Evolutionary conservation across 2,888 invertebrate genomes (phyloP).

Genomic region (Rhamphomyia laevipes): DNA sequence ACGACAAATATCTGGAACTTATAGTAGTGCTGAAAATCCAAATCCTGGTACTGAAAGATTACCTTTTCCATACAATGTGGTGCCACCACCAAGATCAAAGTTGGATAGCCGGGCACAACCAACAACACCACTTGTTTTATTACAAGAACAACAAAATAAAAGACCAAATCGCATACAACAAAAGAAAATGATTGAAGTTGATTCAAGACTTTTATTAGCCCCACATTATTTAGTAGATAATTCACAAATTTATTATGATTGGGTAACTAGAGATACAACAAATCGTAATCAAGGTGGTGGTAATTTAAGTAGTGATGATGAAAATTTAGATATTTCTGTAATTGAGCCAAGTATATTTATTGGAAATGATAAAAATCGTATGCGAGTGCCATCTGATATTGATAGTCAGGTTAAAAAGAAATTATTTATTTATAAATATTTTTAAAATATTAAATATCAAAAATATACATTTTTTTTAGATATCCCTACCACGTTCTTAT

Average conservation of each 20-base stretch:
- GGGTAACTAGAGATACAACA: slow-evolving; percentile 35
- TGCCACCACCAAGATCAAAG: slow-evolving; percentile 48
- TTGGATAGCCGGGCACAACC: slow-evolving; percentile 20
- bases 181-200: slow-evolving; percentile 64
- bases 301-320: slow-evolving; percentile 20
- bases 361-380: slow-evolving; percentile 14
- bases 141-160: slow-evolving; percentile 15
- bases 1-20: slow-evolving; percentile 20
- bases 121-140: slow-evolving; percentile 16
- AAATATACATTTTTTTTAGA: slow-evolving; percentile 37
- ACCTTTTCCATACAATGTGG: slow-evolving; percentile 40
- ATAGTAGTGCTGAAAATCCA: slow-evolving; percentile 16
- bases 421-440: too few species aligned
- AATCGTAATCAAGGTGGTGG: slow-evolving; percentile 11
- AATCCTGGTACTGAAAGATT: slow-evolving; percentile 17
- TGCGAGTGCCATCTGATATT: slow-evolving; percentile 49
- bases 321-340: slow-evolving; percentile 20
- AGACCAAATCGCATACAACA: slow-evolving; percentile 35
- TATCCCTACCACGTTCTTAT: slow-evolving; percentile 73
- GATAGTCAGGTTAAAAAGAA: slow-evolving; percentile 54
- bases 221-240: slow-evolving; percentile 51
- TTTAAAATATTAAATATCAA: background rate
- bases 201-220: slow-evolving; percentile 42
- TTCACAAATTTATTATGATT: slow-evolving; percentile 37
- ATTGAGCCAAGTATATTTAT: slow-evolving; percentile 20